phyloP scores from a whole-genome alignment of 2,797 vertebrate species.

The Heliangelus exortis region DNA sequence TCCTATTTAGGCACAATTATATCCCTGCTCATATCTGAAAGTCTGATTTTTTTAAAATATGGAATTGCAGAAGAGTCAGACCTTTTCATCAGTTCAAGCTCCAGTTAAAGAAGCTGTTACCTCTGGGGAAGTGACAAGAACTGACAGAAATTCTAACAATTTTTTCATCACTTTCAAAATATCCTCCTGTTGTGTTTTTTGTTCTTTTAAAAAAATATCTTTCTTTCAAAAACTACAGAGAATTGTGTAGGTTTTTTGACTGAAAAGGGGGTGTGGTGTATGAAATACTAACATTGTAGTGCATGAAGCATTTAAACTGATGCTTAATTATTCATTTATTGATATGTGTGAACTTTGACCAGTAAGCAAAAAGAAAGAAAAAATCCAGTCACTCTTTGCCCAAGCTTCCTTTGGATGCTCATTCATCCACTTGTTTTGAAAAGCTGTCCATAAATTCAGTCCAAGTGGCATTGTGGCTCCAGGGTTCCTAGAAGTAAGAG shows the following conservation, averaged over 20 bases:
- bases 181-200: neutral
- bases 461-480: conserved; percentile 61
- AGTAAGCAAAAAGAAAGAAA: neutral
- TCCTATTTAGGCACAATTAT: neutral
- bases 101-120: neutral
- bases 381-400: neutral
- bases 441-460: conserved; percentile 43
- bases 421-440: conserved; percentile 51
- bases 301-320: neutral
- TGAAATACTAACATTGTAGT: neutral
- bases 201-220: neutral
- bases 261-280: neutral
- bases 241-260: fast-evolving
- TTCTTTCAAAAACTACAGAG: neutral
- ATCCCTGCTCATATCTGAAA: neutral
- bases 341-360: neutral
- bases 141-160: neutral
- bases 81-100: neutral
- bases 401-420: neutral
- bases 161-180: neutral
- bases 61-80: neutral
- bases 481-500: conserved; percentile 70
- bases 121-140: neutral
- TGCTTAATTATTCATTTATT: neutral
- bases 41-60: neutral